These are phyloP conservation scores for Hystrix cristata DNA, from an alignment of 2,113 vertebrate species.

Conservation along the genomic window DNA sequence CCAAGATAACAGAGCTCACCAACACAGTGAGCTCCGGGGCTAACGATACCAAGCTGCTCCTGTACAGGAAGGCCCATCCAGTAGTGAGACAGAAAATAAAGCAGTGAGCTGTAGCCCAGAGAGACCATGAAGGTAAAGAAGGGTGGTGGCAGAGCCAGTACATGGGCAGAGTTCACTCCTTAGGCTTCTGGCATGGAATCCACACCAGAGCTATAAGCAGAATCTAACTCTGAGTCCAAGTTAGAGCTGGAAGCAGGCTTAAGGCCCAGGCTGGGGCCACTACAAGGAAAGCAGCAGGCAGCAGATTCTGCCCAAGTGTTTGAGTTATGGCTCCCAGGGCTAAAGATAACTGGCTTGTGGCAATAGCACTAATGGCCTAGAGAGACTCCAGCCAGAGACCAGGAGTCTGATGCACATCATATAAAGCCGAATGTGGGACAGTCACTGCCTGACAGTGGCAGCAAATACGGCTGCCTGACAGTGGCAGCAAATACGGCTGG, in stretches of 20 bases:
- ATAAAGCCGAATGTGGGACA: neutral
- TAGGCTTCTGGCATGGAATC: no score
- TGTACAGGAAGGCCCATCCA: no score
- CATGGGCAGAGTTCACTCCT: neutral
- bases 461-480: neutral
- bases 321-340: neutral
- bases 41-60: no score
- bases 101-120: neutral
- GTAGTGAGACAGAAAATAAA: neutral
- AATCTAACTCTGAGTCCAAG: neutral
- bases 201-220: no score
- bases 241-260: neutral
- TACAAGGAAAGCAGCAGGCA: neutral
- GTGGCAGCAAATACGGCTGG: neutral
- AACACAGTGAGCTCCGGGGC: no score
- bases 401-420: neutral
- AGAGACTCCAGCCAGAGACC: neutral
- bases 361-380: neutral
- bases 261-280: neutral
- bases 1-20: no score
- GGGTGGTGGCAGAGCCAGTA: neutral
- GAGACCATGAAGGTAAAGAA: neutral
- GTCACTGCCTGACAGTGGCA: neutral
- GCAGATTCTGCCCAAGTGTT: neutral
- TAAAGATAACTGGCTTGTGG: neutral